phyloP scores from a whole-genome alignment of 2,888 invertebrate species.

The Holacanthella duospinosa region DNA sequence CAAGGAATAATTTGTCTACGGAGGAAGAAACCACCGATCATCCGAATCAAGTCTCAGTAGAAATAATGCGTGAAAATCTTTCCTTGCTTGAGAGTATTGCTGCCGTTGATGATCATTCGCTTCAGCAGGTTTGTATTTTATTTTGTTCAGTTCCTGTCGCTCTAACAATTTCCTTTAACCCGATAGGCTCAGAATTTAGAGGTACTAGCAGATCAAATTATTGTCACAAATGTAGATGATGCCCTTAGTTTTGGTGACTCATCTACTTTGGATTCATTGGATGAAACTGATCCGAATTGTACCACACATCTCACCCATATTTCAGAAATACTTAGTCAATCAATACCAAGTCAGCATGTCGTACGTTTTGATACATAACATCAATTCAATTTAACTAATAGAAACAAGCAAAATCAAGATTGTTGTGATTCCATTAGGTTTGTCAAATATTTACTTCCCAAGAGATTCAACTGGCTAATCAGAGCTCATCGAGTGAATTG shows the following conservation, averaged over 20 bases:
- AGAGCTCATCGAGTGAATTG: no score
- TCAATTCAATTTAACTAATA: not conserved
- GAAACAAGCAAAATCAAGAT: no score
- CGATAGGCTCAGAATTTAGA: no score
- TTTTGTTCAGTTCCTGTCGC: not conserved
- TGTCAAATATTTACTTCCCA: no score
- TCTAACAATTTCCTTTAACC: no score
- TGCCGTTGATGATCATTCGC: constrained; percentile 23
- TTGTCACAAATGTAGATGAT: constrained; percentile 34
- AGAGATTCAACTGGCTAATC: no score
- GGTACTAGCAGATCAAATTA: constrained; percentile 33
- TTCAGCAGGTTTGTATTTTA: not conserved
- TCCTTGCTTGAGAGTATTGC: constrained; percentile 35
- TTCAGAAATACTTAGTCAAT: not conserved
- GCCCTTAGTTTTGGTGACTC: constrained; percentile 27
- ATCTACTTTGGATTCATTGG: constrained; percentile 23
- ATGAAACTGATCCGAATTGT: constrained; percentile 21
- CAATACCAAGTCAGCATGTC: not conserved
- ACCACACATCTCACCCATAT: constrained; percentile 19
- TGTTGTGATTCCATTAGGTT: no score
- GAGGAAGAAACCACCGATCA: not conserved
- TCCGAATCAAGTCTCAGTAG: constrained; percentile 32
- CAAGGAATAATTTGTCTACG: not conserved
- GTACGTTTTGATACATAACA: not conserved
- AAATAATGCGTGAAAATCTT: constrained; percentile 35